These are phyloP conservation scores for Ciconia maguari DNA, from an alignment of 2,113 vertebrate genomes.

Conservation along the genomic window DNA sequence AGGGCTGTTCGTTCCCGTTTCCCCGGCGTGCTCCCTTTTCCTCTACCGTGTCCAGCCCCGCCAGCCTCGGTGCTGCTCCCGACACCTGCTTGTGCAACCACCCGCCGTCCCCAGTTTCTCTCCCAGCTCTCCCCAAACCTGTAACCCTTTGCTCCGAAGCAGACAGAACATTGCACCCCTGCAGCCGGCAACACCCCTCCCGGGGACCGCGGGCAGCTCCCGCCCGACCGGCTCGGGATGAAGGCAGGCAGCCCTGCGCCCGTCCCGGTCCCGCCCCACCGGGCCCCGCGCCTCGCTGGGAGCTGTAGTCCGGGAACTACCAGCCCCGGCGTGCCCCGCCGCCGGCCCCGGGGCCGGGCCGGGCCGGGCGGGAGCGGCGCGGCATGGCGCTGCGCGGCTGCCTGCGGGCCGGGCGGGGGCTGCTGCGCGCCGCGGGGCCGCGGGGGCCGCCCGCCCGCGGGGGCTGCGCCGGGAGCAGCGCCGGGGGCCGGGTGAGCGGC, in stretches of 20 bases:
- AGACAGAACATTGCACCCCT: rapidly evolving
- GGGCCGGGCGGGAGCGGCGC: not conserved
- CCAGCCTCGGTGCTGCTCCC: not conserved
- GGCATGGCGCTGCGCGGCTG: not conserved
- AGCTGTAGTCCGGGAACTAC: conserved; percentile 4
- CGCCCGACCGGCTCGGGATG: not conserved
- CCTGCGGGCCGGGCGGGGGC: not conserved
- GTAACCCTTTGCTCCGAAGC: rapidly evolving
- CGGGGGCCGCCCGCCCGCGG: not conserved
- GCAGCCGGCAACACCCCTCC: not conserved
- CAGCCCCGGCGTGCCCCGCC: not conserved
- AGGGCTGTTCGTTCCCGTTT: rapidly evolving
- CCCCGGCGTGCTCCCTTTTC: rapidly evolving
- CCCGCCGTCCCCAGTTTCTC: not conserved
- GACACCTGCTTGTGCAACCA: not conserved
- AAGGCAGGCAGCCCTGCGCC: too few relatives aligned
- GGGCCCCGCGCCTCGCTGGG: not conserved
- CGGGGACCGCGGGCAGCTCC: not conserved
- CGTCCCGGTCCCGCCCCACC: not conserved
- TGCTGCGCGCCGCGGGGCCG: not conserved
- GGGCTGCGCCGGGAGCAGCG: not conserved
- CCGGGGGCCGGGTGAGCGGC: not conserved
- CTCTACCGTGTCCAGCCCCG: rapidly evolving
- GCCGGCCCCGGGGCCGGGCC: not conserved
- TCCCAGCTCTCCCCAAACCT: too few relatives aligned